phyloP scores from a whole-genome alignment of 2,888 invertebrate species.

The Hypercompe scribonia region DNA sequence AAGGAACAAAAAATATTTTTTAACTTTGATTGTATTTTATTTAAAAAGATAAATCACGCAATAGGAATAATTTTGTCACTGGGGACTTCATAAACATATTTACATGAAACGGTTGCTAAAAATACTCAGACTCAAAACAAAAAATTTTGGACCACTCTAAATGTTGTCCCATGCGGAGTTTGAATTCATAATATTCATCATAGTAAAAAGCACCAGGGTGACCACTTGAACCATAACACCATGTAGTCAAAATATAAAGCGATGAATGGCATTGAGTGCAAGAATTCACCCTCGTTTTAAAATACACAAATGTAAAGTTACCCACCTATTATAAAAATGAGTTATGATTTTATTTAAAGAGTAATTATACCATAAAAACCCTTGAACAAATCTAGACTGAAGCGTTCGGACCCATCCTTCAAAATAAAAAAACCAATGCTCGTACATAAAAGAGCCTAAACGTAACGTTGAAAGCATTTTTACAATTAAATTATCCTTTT shows the following conservation, averaged over 20 bases:
- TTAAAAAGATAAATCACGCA: too few relatives aligned
- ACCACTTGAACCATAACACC: too few relatives aligned
- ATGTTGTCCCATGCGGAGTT: too few relatives aligned
- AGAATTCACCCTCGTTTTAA: background rate
- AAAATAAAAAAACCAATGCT: background rate
- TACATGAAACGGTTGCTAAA: too few relatives aligned
- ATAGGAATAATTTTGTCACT: too few relatives aligned
- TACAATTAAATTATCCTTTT: slow-evolving; percentile 47
- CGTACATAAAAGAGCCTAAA: slow-evolving; percentile 29
- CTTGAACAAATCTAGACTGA: background rate
- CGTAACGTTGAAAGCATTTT: slow-evolving; percentile 35
- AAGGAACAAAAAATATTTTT: too few relatives aligned
- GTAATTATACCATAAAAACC: background rate
- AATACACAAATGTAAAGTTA: background rate
- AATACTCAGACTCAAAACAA: too few relatives aligned
- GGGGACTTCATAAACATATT: too few relatives aligned
- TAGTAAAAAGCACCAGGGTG: too few relatives aligned
- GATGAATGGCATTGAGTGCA: background rate
- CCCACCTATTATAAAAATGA: background rate
- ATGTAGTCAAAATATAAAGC: background rate
- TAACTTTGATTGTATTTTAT: too few relatives aligned
- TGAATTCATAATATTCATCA: too few relatives aligned
- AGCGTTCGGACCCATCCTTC: background rate
- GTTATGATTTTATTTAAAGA: background rate
- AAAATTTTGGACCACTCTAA: too few relatives aligned